Base-by-base conservation (phyloP, 2,797 vertebrate species). In the Gila robusta region DNA sequence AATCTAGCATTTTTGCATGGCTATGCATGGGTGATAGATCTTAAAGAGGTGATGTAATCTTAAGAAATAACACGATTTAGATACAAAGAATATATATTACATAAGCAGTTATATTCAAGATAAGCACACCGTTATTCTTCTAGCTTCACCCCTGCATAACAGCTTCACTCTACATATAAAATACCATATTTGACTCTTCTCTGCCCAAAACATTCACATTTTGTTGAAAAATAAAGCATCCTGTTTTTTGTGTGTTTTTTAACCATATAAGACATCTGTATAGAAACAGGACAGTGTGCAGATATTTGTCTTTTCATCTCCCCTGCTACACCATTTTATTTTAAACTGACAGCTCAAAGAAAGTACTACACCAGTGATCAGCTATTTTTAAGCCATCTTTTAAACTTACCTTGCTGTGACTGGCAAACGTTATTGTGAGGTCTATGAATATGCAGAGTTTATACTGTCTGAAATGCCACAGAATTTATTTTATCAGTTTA, bases 161-260 rank as follows among this genome's bases (percentile, higher is more conserved):
- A 93, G 56, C 82, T 87, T 82, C 70, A 86, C 21, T 83, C 77
- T 89, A 90, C 78, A 87, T 86, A 88, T 49, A 69, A 84, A 74
- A 52, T 10, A 74, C 89, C 59, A 84, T 52, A 49, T 86, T 91
- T 88, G 32, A 59, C 44, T 71, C 70, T 81, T 71, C 62, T 81
- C 71, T 79, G 79, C 76, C 64, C 87, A 88, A 91, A 91, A 90
- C 91, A 92, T 93, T 90, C 92, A 94, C 93, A 95, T 91, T 92
- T 90, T 90, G 87, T 85, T 85, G 86, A 89, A 92, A 88, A 76
- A 82, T 67, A 9, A 87, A 69, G 52, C 64, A 86, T 85, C 32
- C 49, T 72, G 78, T 49, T 21, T 26, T 39, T 62, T 73, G 39
- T 44, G 9, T 54, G 32, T 52, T 64, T 17, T 47, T 79, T 14